Base-by-base conservation (phyloP, 2,888 invertebrate genomes). In the Pollenia amentaria region DNA sequence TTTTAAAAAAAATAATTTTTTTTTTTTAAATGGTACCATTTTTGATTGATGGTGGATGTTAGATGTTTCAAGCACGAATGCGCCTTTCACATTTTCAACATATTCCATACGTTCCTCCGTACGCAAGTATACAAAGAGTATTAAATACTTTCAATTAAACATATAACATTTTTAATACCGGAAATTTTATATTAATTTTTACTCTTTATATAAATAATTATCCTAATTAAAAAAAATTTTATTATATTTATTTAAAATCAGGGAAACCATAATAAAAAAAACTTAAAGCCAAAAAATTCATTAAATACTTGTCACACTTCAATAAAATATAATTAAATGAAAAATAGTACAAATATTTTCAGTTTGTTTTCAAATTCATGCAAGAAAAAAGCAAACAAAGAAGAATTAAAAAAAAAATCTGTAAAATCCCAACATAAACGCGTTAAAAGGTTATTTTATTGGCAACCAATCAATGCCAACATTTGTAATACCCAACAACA, bases 381-480 rank as follows among this genome's bases (percentile, higher is more conserved):
- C 21, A 42, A 48, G 6, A 53, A 81, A 48, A 21, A 38, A 46
- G 29, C 62, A 53, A 10, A 73, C 53, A 21, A 21, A 60, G 64
- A 65, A 21, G 64, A 69, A 57, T 14, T 10, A 64, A 55, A 77
- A 16, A 12, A 57, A 78, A 83, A 83, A 38, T 73, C 73, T 86
- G 72, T 76, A 70, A 18, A 70, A 80, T 12, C 69, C 84, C 51
- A 48, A 69, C 60, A 48, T 82, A 67, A 81, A 87, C 81, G 84
- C 84, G 84, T 85, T 82, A 86, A 87, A 88, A 89, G 88, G 89
- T 88, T 88, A 88, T 88, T 87, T 79, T 86, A 88, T 89, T 89
- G 89, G 89, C 89, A 89, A 77, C 83, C 69, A 84, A 88, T 88
- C 88, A 89, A 89, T 88, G 88, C 87, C 88, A 87, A 80, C 65